These are phyloP conservation scores for Melanotaenia pygmaea DNA, from an alignment of 2,797 vertebrate genomes.

Conservation along the genomic window DNA sequence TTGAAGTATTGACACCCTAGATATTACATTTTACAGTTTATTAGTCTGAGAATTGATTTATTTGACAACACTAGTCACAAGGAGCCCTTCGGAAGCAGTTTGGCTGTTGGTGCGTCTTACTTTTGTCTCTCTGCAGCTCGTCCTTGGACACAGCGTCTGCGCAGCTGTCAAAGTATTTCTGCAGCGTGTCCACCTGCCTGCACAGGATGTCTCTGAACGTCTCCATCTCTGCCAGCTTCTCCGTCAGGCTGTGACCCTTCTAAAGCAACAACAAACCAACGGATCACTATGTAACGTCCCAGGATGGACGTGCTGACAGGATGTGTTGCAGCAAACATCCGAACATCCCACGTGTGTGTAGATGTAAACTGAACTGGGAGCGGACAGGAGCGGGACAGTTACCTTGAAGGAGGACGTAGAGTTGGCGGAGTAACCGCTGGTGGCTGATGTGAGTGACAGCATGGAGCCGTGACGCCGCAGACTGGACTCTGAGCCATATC, in stretches of 20 bases:
- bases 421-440: slow-evolving; percentile 94
- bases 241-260: slow-evolving; percentile 95
- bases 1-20: too few relatives aligned
- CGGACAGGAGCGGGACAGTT: slow-evolving; percentile 18
- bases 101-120: slow-evolving; percentile 71
- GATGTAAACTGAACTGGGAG: not conserved
- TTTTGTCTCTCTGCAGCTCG: slow-evolving; percentile 94
- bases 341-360: not conserved
- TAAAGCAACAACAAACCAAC: slow-evolving; percentile 57
- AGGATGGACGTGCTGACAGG: too few relatives aligned
- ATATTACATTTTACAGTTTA: too few relatives aligned
- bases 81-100: too few relatives aligned
- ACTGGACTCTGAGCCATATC: slow-evolving; percentile 96
- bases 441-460: slow-evolving; percentile 96
- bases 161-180: slow-evolving; percentile 94
- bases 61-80: too few relatives aligned
- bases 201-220: slow-evolving; percentile 97
- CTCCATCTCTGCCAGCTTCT: slow-evolving; percentile 99
- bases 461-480: slow-evolving; percentile 95
- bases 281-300: not conserved
- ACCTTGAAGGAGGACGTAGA: slow-evolving; percentile 98
- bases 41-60: too few relatives aligned
- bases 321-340: slow-evolving; percentile 2
- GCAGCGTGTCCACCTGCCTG: slow-evolving; percentile 96
- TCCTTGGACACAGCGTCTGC: slow-evolving; percentile 92